Evolutionary conservation across 2,888 invertebrate genomes (phyloP).

Genomic region (Nemotelus nigrinus): DNA sequence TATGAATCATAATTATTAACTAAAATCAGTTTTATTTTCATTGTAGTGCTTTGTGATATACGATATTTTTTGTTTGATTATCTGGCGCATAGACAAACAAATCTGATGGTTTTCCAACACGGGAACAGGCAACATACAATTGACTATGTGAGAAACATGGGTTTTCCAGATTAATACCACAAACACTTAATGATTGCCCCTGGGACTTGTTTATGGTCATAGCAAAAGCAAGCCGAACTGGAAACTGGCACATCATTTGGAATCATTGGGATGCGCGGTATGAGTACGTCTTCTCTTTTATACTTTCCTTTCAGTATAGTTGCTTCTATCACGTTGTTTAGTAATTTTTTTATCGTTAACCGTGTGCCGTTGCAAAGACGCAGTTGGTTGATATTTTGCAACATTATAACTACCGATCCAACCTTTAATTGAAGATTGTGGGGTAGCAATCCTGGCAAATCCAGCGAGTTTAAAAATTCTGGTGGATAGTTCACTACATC

Average conservation of each 20-base stretch:
- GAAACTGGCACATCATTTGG: no score
- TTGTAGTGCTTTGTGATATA: conserved; percentile 4
- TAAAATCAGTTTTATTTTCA: conserved; percentile 6
- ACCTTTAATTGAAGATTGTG: neutral
- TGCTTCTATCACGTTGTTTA: conserved; percentile 2
- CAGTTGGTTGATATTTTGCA: no score
- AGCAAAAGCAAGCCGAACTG: no score
- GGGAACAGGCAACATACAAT: conserved; percentile 17
- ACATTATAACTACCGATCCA: no score
- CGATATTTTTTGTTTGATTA: conserved; percentile 12
- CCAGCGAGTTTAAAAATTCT: no score
- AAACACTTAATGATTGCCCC: no score
- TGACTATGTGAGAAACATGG: conserved; percentile 9
- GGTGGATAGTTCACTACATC: no score
- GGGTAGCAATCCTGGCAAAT: neutral
- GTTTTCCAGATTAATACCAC: neutral
- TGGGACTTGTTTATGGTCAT: no score
- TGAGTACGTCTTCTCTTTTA: no score
- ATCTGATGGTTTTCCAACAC: conserved; percentile 14
- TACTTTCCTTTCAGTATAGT: neutral
- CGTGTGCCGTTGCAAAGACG: no score
- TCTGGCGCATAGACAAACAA: conserved; percentile 12
- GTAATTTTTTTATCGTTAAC: neutral
- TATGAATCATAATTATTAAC: conserved; percentile 9
- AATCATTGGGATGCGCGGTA: no score